Base-by-base conservation (phyloP, 2,797 vertebrate genomes). In the Picus viridis region DNA sequence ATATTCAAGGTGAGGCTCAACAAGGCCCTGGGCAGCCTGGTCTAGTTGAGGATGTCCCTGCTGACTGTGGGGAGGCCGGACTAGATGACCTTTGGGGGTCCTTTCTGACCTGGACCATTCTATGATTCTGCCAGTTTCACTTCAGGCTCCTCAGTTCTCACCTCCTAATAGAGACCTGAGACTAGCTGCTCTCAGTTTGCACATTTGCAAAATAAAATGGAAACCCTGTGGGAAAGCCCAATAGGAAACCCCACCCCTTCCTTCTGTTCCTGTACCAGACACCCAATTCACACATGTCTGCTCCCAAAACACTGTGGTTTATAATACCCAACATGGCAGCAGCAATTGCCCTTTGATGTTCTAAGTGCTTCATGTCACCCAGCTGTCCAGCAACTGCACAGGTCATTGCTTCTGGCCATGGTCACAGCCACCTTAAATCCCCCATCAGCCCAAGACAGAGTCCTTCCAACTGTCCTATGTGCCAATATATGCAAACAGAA, bases 261-360 rank as follows among this genome's bases (percentile, higher is more conserved):
- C 56, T 32, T 71, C 64, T 63, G 13, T 18, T 62, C 39, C 79
- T 7, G 1, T 27, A 30, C 15, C 27, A 89, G 41, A 45, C 36
- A 30, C 30, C n/a, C 18, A 2, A 86, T 17, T 10, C 16, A 5
- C 71, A 3, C 13, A 2, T 1, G 3, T 5, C n/a, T 3, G 1
- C 3, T 58, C 65, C 56, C 27, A 0, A 73, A 80, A 54, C 0
- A 0, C 59, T 57, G 41, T 5, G 17, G 16, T 68, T 92, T 51
- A 24, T 51, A 36, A 14, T 24, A 51, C 36, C 59, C 47, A 69
- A 1, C 0, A 1, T 2, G 83, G 86, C 67, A 81, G 63, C 74
- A 82, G 81, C n/a, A 30, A 29, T 47, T 56, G 56, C 49, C 32
- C 24, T 29, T 43, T 81, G 70, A 20, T 59, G 57, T 30, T 12